phyloP scores from a whole-genome alignment of 2,888 invertebrate species.

The Mimumesa dahlbomi region DNA sequence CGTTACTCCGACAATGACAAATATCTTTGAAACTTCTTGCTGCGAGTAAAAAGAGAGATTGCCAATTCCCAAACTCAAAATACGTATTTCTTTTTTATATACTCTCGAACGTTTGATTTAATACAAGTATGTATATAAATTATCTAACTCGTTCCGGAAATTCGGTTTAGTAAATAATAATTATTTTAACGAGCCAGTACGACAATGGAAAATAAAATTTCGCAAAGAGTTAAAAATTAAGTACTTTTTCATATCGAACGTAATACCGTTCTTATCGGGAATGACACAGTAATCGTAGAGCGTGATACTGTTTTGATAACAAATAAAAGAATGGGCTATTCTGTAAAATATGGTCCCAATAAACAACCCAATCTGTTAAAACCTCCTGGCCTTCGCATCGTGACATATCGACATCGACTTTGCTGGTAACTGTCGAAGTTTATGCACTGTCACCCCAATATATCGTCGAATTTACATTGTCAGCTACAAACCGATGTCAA shows the following conservation, averaged over 20 bases:
- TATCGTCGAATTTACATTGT: slow-evolving; percentile 12
- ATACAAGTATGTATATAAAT: too few species aligned
- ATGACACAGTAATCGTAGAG: too few species aligned
- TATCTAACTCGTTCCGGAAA: background rate
- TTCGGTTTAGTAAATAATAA: background rate
- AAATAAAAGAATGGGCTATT: too few species aligned
- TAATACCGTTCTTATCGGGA: too few species aligned
- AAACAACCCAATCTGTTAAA: slow-evolving; percentile 7
- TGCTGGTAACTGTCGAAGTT: background rate
- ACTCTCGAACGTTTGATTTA: too few species aligned
- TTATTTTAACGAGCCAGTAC: too few species aligned
- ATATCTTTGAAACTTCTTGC: too few species aligned
- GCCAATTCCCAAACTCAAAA: background rate
- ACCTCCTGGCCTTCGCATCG: background rate
- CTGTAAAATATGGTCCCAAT: slow-evolving; percentile 9
- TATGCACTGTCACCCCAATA: background rate
- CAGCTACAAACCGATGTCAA: background rate
- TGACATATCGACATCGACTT: slow-evolving; percentile 10
- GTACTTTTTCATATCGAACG: too few species aligned
- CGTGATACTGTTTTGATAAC: too few species aligned
- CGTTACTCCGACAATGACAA: too few species aligned
- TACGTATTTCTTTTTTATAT: background rate
- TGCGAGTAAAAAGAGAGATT: too few species aligned
- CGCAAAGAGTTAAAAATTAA: background rate
- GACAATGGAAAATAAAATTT: too few species aligned